A percentile compares a stretch with the other conserved stretches of the same genome.
Conservation (phyloP, 2,113 vertebrate species). For the Papio anubis region DNA sequence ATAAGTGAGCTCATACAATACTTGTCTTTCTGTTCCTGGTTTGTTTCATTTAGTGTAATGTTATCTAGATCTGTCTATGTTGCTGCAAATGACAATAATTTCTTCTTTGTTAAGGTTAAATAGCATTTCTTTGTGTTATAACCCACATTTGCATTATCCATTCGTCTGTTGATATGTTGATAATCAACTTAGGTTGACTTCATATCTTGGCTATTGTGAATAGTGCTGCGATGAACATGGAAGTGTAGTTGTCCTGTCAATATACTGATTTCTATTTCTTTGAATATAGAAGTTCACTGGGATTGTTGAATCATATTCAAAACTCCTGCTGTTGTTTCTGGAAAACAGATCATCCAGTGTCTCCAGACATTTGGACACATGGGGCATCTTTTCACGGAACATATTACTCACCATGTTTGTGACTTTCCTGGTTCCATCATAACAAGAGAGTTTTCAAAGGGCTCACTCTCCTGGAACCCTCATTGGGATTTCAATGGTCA, state of each 20-base stretch:
- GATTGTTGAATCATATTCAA: no score
- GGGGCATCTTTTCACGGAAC: neutral
- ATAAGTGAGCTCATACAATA: neutral
- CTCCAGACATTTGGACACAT: neutral
- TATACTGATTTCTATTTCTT: neutral
- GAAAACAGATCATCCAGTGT: neutral
- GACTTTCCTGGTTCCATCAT: neutral
- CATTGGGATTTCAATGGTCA: neutral
- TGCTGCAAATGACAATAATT: neutral
- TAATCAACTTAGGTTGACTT: neutral
- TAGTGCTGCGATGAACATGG: neutral
- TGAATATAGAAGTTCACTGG: neutral
- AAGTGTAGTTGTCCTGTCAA: neutral
- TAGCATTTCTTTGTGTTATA: neutral
- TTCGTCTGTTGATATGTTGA: neutral
- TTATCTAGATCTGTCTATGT: neutral
- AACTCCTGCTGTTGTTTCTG: neutral
- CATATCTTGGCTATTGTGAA: neutral
- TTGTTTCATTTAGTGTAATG: neutral
- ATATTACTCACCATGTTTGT: neutral
- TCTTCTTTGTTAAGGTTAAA: neutral
- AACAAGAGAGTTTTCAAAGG: neutral
- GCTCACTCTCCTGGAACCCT: neutral
- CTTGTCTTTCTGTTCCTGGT: neutral
- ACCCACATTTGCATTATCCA: neutral